Evolutionary conservation across 2,113 vertebrate species (phyloP).

Genomic region (Oncorhynchus tshawytscha): DNA sequence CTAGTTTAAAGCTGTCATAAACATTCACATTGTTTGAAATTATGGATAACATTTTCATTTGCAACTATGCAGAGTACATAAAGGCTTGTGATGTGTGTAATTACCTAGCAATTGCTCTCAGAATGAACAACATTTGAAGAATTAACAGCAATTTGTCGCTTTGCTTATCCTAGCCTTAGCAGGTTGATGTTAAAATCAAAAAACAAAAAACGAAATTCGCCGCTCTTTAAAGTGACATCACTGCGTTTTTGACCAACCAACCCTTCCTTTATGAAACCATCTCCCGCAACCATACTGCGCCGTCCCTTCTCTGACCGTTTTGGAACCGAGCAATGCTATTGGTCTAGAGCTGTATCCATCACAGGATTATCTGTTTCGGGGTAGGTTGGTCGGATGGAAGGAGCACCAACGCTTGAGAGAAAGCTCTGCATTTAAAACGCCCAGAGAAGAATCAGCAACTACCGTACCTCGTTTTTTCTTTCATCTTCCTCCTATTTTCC

Average conservation of each 20-base stretch:
- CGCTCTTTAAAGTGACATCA: conserved; percentile 50
- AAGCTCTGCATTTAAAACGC: conserved; percentile 58
- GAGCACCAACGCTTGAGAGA: conserved; percentile 29
- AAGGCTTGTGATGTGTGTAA: too few relatives aligned
- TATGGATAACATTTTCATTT: too few relatives aligned
- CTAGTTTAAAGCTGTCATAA: too few relatives aligned
- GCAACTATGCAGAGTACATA: too few relatives aligned
- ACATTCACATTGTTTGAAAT: too few relatives aligned
- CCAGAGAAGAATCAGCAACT: conserved; percentile 52
- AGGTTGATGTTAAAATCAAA: too few relatives aligned
- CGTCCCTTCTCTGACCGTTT: neutral
- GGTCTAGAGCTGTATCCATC: conserved; percentile 50
- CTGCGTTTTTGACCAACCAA: too few relatives aligned
- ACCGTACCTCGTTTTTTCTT: conserved; percentile 21
- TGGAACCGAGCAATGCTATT: conserved; percentile 42
- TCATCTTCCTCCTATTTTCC: conserved; percentile 17
- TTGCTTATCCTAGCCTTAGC: too few relatives aligned
- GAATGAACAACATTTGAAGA: too few relatives aligned
- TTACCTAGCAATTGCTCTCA: too few relatives aligned
- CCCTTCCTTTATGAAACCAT: neutral
- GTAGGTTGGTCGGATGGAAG: conserved; percentile 53
- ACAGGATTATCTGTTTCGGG: conserved; percentile 44
- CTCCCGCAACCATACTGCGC: neutral
- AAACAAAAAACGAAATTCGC: too few relatives aligned
- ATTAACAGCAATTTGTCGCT: too few relatives aligned